These are phyloP conservation scores for Melanotaenia trifasciata DNA, from an alignment of 2,797 vertebrate species.

Conservation along the genomic window DNA sequence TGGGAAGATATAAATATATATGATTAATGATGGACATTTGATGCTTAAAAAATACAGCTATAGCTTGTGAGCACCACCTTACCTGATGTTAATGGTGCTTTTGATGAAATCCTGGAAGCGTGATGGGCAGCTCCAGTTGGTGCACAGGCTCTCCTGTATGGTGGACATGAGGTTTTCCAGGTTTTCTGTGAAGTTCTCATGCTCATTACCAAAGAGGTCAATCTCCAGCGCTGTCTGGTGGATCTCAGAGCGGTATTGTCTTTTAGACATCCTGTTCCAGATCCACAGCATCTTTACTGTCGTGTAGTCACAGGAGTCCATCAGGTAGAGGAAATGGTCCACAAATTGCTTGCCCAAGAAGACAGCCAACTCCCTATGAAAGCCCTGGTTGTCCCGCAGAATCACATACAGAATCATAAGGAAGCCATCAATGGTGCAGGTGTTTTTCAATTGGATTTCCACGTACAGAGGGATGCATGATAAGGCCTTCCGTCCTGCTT, in stretches of 20 bases:
- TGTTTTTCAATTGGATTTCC: slow-evolving; percentile 90
- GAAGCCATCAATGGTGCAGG: slow-evolving; percentile 93
- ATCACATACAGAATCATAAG: slow-evolving; percentile 93
- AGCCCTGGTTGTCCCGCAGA: slow-evolving; percentile 88
- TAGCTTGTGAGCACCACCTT: slow-evolving; percentile 33
- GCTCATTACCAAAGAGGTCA: slow-evolving; percentile 93
- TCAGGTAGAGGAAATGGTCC: slow-evolving; percentile 90
- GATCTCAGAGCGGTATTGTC: slow-evolving; percentile 89
- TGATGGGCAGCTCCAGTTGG: slow-evolving; percentile 84
- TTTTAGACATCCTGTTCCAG: slow-evolving; percentile 92
- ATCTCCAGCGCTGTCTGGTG: slow-evolving; percentile 88
- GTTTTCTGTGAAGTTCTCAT: slow-evolving; percentile 93
- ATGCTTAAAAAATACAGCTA: not conserved
- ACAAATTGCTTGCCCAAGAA: slow-evolving; percentile 90
- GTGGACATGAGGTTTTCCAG: slow-evolving; percentile 91
- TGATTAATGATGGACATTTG: not conserved
- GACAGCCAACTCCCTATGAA: slow-evolving; percentile 86
- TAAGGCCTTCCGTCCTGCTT: slow-evolving; percentile 89
- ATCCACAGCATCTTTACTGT: slow-evolving; percentile 94
- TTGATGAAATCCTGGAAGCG: slow-evolving; percentile 86
- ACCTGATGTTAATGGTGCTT: slow-evolving; percentile 89
- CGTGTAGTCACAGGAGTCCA: slow-evolving; percentile 92
- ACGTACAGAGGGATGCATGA: slow-evolving; percentile 92
- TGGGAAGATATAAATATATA: not conserved
- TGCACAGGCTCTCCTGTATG: slow-evolving; percentile 90